Base-by-base conservation (phyloP, 2,113 vertebrate species). In the Carettochelys insculpta region DNA sequence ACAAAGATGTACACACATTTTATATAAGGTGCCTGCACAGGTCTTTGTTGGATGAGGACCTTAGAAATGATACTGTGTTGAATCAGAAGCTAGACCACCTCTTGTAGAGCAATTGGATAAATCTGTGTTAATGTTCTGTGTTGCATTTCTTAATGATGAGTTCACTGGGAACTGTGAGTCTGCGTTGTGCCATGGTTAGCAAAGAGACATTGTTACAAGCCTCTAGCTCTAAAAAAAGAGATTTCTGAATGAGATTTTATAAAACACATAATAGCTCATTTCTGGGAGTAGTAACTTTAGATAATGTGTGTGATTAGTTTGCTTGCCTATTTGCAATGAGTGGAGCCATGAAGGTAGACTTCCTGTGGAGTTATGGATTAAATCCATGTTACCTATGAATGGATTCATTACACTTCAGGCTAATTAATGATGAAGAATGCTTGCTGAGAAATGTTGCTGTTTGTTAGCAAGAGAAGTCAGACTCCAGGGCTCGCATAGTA, bases 231-330 rank as follows among this genome's bases (percentile, higher is more conserved):
- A 93, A 85, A n/a, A n/a, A n/a, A n/a, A n/a, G n/a, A n/a, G n/a
- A n/a, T n/a, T n/a, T n/a, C n/a, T n/a, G n/a, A n/a, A n/a, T n/a
- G n/a, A n/a, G n/a, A 75, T 93, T 92, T 90, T 80, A 7, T 48
- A 76, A 94, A 92, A 78, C 86, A 45, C 77, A 48, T 95, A 86
- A 93, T 92, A 87, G 13, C 80, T 92, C 93, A 90, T 90, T 95
- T 93, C 81, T 95, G 84, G 78, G 92, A 95, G 90, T 83, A 92
- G 73, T 88, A 94, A 65, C 86, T 96, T 93, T 89, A 88, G 68
- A 93, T 77, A 0, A 92, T 94, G 89, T 88, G 73, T 91, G 56
- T 92, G 90, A 94, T 95, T 95, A 86, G 25, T 87, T 78, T 48
- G 29, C 31, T 77, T 90, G 45, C 94, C 56, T 93, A 38, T 84